Conservation (phyloP, 2,888 invertebrate genomes). For the Drosophila mimetica region DNA sequence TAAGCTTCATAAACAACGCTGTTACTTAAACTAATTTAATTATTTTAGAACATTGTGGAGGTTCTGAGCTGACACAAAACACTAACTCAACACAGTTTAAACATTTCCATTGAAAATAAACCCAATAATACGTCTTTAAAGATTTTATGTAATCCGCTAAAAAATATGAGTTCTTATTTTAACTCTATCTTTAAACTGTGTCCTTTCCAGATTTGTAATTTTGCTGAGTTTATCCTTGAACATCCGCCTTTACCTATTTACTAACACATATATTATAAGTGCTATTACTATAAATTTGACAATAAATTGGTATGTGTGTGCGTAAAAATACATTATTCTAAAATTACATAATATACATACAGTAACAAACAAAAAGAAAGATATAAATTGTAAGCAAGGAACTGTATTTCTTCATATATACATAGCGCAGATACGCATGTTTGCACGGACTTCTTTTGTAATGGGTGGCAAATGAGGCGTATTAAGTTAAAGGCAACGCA, state of each 20-base stretch:
- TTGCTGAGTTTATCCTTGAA: background rate
- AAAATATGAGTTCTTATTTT: background rate
- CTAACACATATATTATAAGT: background rate
- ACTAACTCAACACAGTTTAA: too few species aligned
- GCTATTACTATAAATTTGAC: background rate
- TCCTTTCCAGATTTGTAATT: slow-evolving; percentile 1
- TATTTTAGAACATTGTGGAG: too few species aligned
- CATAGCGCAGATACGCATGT: background rate
- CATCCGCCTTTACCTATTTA: background rate
- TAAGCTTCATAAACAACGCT: too few species aligned
- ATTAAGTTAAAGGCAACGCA: background rate
- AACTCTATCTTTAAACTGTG: background rate
- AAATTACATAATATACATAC: background rate
- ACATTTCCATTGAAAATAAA: too few species aligned
- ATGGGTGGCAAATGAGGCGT: background rate
- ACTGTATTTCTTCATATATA: background rate
- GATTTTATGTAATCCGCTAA: background rate
- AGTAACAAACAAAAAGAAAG: background rate
- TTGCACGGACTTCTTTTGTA: background rate
- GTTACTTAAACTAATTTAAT: too few species aligned
- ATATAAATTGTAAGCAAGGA: background rate
- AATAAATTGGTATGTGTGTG: background rate
- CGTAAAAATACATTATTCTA: background rate
- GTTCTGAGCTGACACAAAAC: too few species aligned
- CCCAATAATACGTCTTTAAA: background rate